A percentile compares a stretch with the other conserved stretches of the same genome.
phyloP scores from a whole-genome alignment of 2,113 vertebrate genomes.

The Puffinus mauretanicus region DNA sequence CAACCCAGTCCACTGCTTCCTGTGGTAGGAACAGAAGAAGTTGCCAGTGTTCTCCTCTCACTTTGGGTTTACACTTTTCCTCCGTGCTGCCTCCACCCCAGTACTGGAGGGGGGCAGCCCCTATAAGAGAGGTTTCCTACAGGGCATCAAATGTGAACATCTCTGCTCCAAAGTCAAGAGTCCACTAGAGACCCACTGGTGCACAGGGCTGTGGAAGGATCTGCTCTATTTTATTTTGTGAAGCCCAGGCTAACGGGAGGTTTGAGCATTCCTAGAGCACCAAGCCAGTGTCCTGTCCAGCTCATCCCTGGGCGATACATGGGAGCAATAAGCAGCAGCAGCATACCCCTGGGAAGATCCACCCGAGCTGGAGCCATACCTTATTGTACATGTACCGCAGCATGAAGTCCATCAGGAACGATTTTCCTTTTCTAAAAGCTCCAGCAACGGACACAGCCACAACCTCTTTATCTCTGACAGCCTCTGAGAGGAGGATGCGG shows the following conservation, averaged over 20 bases:
- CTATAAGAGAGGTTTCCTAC: neutral
- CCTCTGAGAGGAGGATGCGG: constrained; percentile 90
- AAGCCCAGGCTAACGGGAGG: neutral
- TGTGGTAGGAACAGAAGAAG: constrained; percentile 20
- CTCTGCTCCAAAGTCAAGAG: neutral
- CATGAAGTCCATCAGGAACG: constrained; percentile 99
- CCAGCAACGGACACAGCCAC: constrained; percentile 96
- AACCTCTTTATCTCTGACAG: constrained; percentile 91
- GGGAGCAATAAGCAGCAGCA: neutral
- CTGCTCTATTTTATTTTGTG: neutral
- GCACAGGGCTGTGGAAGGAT: neutral
- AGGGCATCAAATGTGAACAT: neutral
- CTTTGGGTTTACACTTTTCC: neutral
- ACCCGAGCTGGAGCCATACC: constrained; percentile 61
- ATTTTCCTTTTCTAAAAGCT: constrained; percentile 97
- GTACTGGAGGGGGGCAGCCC: neutral
- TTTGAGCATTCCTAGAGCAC: neutral
- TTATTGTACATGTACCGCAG: constrained; percentile 97
- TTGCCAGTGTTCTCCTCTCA: neutral
- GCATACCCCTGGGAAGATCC: neutral
- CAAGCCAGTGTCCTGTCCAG: neutral
- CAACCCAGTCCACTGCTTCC: constrained; percentile 89
- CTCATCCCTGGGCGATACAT: fast-evolving
- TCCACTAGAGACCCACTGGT: neutral
- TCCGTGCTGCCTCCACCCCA: neutral